Percentiles rank a stretch among this genome's conserved stretches.
phyloP scores from a whole-genome alignment of 2,797 vertebrate genomes.

The Enteromius trimaculatus region DNA sequence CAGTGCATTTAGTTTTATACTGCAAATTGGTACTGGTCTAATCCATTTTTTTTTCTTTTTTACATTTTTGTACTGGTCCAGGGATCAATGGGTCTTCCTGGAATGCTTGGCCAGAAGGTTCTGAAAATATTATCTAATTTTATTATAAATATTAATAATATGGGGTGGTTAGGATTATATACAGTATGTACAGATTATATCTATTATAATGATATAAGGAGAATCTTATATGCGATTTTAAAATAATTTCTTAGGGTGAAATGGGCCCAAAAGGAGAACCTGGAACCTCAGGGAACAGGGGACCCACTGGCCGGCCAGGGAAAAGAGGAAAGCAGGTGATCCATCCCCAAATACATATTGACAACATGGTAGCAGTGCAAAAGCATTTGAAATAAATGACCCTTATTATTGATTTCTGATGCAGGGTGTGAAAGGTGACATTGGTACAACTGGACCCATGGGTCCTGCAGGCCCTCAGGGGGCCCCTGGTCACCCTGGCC shows the following conservation, averaged over 20 bases:
- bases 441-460: conserved; percentile 80
- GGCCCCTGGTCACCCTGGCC: conserved; percentile 86
- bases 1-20: conserved; percentile 26
- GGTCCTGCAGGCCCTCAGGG: conserved; percentile 91
- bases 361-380: background rate
- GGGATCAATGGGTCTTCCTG: conserved; percentile 92
- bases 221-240: background rate
- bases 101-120: conserved; percentile 98
- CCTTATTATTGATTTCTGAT: conserved; percentile 44
- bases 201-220: background rate
- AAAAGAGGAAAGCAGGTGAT: conserved; percentile 97
- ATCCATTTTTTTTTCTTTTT: background rate
- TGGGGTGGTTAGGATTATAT: no score
- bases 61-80: conserved; percentile 68
- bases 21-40: background rate
- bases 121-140: conserved; percentile 58
- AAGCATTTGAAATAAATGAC: background rate
- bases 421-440: conserved; percentile 91
- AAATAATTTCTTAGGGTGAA: conserved; percentile 85
- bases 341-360: background rate
- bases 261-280: conserved; percentile 97
- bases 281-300: conserved; percentile 90
- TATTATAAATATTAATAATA: background rate
- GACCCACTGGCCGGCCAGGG: conserved; percentile 94
- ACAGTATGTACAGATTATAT: no score